Base-by-base conservation (phyloP, 2,888 invertebrate species). In the Thera britannica region DNA sequence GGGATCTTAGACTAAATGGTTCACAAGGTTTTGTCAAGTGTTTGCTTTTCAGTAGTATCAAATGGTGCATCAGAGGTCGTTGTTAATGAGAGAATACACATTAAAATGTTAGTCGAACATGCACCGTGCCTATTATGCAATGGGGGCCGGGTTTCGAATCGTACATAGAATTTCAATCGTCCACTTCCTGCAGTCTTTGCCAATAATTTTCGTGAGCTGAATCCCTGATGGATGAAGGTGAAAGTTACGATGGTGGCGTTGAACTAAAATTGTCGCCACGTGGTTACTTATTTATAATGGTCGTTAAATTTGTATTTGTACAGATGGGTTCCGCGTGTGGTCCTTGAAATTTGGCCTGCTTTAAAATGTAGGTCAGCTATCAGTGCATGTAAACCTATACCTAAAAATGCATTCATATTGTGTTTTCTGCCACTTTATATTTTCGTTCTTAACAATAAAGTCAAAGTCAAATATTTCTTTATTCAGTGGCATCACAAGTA, bases 151-250 rank as follows among this genome's bases (percentile, higher is more conserved):
- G 76, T 84, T 83, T 81, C 80, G 78, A 79, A 79, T 79, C 83
- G 75, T 74, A 70, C 41, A 67, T 76, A 65, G 85, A 83, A 87
- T 89, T 79, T 72, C 71, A 84, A 87, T 73, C 74, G 67, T 56
- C 72, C 70, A 81, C 84, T 85, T 87, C 85, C 87, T 85, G 79
- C 72, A 76, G 72, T 72, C 68, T 73, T 75, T 61, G 82, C 82
- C 79, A 81, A 77, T 68, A 72, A 68, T 75, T 71, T 78, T 76
- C 87, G 88, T 86, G 89, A 70, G 66, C 72, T 35, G 90, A 88
- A 89, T 90, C 75, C 72, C 68, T 80, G 79, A 86, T 80, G 73
- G 61, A 75, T 75, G 76, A 83, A 83, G 85, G 90, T 86, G 90
- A 90, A 90, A 90, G 90, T 89, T 77, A 82, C 68, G 73, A 72